Evolutionary conservation across 1,140 invertebrate species (phyloP).

Genomic region (Zaprionus gabonicus): DNA sequence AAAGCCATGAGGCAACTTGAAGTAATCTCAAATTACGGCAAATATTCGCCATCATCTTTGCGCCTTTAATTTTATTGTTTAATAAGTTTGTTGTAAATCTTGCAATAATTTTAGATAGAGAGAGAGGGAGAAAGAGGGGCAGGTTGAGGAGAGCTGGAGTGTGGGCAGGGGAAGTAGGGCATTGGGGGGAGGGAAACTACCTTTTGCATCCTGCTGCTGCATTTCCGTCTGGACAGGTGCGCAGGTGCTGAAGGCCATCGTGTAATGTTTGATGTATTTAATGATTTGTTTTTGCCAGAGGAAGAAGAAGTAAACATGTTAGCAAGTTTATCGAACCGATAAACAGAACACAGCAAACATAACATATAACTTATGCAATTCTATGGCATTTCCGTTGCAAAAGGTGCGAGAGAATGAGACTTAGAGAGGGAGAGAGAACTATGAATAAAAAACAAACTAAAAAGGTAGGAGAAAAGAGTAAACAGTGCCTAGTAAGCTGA

Average conservation of each 20-base stretch:
- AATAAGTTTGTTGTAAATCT: slow-evolving; percentile 55
- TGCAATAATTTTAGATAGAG: slow-evolving; percentile 61
- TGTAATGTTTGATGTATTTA: slow-evolving; percentile 57
- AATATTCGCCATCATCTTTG: slow-evolving; percentile 57
- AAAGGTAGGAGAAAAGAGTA: too few relatives aligned
- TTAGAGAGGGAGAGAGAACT: neutral
- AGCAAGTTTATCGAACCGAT: neutral
- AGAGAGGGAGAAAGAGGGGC: neutral
- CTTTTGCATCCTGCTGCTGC: neutral
- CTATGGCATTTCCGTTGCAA: neutral
- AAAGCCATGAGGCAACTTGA: slow-evolving; percentile 56
- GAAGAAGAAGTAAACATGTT: neutral
- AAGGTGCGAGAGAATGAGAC: neutral
- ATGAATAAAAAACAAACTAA: too few relatives aligned
- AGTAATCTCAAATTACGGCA: slow-evolving; percentile 80
- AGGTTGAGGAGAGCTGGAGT: too few relatives aligned
- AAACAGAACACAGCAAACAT: slow-evolving; percentile 27
- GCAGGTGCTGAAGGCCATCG: slow-evolving; percentile 39
- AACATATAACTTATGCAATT: slow-evolving; percentile 19
- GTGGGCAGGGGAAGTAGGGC: too few relatives aligned
- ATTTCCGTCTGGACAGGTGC: slow-evolving; percentile 37
- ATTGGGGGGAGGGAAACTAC: neutral
- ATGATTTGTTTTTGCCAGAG: slow-evolving; percentile 60
- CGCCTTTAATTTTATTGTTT: slow-evolving; percentile 22
- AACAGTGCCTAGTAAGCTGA: too few relatives aligned